Conservation (phyloP, 2,797 vertebrate species). For the Pyrrhura leucotis region DNA sequence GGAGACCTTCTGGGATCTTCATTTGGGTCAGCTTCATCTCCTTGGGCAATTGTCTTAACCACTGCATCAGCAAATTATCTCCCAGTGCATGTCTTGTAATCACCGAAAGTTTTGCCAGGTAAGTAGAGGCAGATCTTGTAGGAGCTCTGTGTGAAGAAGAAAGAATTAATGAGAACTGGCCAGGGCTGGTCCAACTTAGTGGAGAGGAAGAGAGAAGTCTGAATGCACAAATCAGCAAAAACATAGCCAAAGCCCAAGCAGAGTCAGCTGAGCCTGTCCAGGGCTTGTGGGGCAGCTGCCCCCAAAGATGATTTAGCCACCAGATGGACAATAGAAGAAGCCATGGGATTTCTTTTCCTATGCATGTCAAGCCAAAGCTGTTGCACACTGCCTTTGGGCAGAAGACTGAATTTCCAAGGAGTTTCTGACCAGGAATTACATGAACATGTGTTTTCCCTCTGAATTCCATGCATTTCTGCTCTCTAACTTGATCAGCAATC, state of each 20-base stretch:
- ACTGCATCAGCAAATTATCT: neutral
- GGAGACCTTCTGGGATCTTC: neutral
- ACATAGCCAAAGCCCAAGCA: neutral
- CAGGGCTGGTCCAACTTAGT: neutral
- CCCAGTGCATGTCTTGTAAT: neutral
- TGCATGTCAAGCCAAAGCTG: neutral
- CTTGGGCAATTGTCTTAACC: neutral
- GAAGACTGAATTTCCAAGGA: neutral
- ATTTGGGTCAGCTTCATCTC: neutral
- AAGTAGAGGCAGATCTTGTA: neutral
- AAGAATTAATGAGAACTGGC: neutral
- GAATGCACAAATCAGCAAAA: neutral
- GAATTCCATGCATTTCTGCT: neutral
- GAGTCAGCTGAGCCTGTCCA: neutral
- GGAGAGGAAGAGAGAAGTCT: neutral
- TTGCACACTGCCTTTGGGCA: neutral
- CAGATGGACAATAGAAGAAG: neutral
- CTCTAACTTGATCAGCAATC: neutral
- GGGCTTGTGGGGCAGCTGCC: neutral
- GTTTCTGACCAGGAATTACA: neutral
- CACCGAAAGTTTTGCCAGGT: neutral
- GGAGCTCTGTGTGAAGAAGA: neutral
- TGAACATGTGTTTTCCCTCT: neutral
- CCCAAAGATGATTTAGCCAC: neutral
- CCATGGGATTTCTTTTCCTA: neutral